A percentile compares a stretch with the other conserved stretches of the same genome.
These are phyloP conservation scores for Plagiodera versicolora DNA, from an alignment of 2,888 invertebrate species.

Conservation along the genomic window DNA sequence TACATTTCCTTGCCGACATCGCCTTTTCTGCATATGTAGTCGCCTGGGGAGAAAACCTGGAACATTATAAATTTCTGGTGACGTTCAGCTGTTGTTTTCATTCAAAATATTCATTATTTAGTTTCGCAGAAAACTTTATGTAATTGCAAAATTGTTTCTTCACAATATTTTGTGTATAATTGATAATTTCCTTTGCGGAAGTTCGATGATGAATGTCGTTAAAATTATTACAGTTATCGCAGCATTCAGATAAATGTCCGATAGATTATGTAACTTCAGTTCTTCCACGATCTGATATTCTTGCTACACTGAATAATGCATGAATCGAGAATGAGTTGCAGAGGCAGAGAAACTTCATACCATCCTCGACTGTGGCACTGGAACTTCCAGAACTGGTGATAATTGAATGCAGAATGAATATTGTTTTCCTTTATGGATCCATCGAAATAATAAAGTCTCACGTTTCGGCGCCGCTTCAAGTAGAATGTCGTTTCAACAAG, in stretches of 20 bases:
- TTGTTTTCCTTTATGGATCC: not conserved
- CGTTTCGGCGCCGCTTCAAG: not conserved
- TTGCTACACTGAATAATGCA: not conserved
- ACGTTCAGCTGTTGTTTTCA: too few relatives aligned
- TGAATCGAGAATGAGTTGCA: not conserved
- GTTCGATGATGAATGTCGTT: too few relatives aligned
- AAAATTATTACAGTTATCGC: too few relatives aligned
- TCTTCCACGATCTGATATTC: too few relatives aligned
- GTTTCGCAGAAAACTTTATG: too few relatives aligned
- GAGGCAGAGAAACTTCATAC: not conserved
- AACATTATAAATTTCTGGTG: constrained; percentile 29
- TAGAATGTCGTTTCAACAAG: not conserved
- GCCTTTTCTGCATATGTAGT: constrained; percentile 95
- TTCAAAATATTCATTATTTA: too few relatives aligned
- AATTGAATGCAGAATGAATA: not conserved
- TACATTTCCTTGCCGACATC: constrained; percentile 99
- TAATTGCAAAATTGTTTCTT: too few relatives aligned
- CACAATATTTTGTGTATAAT: too few relatives aligned
- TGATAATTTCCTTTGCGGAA: too few relatives aligned
- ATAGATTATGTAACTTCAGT: too few relatives aligned
- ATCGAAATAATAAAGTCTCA: not conserved
- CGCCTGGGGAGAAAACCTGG: constrained; percentile 91
- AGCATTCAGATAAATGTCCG: too few relatives aligned
- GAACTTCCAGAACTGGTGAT: not conserved
- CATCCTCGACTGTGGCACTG: not conserved